Percentiles rank a stretch among this genome's conserved stretches.
These are phyloP conservation scores for Diachrysia chrysitis DNA, from an alignment of 2,888 invertebrate species.

Conservation along the genomic window DNA sequence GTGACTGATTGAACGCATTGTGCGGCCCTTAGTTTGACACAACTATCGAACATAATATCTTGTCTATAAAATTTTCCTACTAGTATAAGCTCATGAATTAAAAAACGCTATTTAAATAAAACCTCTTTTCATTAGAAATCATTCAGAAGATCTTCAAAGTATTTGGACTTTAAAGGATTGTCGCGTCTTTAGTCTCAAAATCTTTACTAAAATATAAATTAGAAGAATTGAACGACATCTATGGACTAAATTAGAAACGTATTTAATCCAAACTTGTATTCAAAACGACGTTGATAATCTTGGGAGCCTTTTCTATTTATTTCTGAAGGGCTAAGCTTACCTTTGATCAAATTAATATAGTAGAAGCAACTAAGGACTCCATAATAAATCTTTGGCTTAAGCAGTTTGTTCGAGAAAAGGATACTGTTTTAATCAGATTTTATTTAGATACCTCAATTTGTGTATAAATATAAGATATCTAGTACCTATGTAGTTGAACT, in stretches of 20 bases:
- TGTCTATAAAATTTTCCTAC: too few species aligned
- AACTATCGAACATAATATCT: too few species aligned
- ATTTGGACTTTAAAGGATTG: not conserved
- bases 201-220: conserved; percentile 29
- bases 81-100: not conserved
- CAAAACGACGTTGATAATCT: conserved; percentile 3
- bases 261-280: conserved; percentile 10
- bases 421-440: not conserved
- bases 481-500: not conserved
- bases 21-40: too few species aligned
- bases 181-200: not conserved
- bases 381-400: conserved; percentile 5
- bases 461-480: not conserved
- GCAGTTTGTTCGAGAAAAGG: conserved; percentile 1
- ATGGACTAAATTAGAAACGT: conserved; percentile 1
- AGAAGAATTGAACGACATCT: conserved; percentile 1
- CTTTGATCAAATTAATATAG: conserved; percentile 10
- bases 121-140: not conserved
- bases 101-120: not conserved
- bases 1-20: too few species aligned
- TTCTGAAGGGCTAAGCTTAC: conserved; percentile 7
- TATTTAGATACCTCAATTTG: conserved; percentile 4
- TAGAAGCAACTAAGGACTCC: conserved; percentile 1
- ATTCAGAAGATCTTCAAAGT: not conserved
- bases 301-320: conserved; percentile 1